These are phyloP conservation scores for Oncorhynchus masou DNA, from an alignment of 2,113 vertebrate genomes.

Conservation along the genomic window DNA sequence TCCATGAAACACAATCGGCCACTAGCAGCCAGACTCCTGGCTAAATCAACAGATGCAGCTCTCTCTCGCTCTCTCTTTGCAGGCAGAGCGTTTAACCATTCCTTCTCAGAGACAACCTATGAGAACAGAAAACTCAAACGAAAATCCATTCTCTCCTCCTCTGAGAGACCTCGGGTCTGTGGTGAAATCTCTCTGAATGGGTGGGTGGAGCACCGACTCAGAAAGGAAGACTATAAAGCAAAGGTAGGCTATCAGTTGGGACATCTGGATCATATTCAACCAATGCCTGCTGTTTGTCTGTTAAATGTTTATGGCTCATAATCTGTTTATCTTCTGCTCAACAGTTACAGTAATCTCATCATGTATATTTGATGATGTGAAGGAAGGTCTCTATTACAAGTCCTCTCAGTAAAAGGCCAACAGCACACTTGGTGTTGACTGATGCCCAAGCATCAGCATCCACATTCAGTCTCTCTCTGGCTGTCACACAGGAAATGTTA, in stretches of 20 bases:
- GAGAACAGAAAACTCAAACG: background rate
- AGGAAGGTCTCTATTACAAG: no score
- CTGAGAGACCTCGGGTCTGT: background rate
- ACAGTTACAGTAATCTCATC: background rate
- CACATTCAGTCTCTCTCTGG: no score
- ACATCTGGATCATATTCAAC: background rate
- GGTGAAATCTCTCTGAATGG: background rate
- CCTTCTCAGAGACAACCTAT: constrained; percentile 4
- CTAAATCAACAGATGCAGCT: constrained; percentile 15
- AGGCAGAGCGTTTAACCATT: constrained; percentile 28
- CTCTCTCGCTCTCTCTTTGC: background rate
- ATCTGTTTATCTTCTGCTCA: background rate
- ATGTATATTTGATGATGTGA: no score
- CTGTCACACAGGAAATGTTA: no score
- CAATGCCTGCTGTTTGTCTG: background rate
- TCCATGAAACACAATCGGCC: constrained; percentile 44
- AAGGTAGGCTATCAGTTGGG: background rate
- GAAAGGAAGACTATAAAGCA: background rate
- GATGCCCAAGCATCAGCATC: no score
- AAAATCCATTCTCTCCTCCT: constrained; percentile 2
- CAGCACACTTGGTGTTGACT: no score
- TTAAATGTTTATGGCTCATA: no score
- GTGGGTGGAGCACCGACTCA: background rate
- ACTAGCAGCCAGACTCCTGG: constrained; percentile 34
- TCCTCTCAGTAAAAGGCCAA: no score